These are phyloP conservation scores for Drosophila ohnishii DNA, from an alignment of 1,140 invertebrate species.

Conservation along the genomic window DNA sequence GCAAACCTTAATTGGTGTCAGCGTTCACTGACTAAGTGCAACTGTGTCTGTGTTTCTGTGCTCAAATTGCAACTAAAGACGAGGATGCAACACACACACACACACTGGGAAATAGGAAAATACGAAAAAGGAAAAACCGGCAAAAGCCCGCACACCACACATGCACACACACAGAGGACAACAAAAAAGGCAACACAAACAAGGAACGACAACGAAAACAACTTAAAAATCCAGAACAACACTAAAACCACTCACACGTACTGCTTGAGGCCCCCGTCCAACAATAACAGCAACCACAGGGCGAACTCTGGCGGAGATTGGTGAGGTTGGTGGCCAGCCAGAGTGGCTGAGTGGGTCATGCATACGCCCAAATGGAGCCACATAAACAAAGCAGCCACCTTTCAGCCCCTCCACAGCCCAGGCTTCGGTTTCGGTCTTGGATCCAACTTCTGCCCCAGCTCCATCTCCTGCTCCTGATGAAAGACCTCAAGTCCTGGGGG, in stretches of 20 bases:
- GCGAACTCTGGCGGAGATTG: constrained; percentile 7
- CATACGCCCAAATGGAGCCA: constrained; percentile 69
- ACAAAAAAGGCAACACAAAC: constrained; percentile 67
- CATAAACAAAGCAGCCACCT: constrained; percentile 71
- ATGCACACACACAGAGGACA: constrained; percentile 34
- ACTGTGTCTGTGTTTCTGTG: constrained; percentile 29
- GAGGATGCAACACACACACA: constrained; percentile 36
- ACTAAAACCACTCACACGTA: constrained; percentile 78
- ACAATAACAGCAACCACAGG: constrained; percentile 43
- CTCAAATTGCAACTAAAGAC: constrained; percentile 74
- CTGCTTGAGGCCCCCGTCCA: constrained; percentile 61
- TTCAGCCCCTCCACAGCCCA: not conserved
- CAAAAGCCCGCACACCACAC: constrained; percentile 39
- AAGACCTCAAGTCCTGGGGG: constrained; percentile 46
- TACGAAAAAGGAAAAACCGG: constrained; percentile 29
- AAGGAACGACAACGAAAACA: constrained; percentile 77
- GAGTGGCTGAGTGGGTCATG: constrained; percentile 38
- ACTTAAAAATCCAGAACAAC: constrained; percentile 81
- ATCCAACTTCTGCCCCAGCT: not conserved
- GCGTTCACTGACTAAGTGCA: constrained; percentile 51
- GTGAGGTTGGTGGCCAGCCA: constrained; percentile 8
- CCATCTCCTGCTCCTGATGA: constrained; percentile 28
- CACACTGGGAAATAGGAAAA: constrained; percentile 8
- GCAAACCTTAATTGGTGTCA: constrained; percentile 75
- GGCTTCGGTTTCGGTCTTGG: constrained; percentile 28